A percentile compares a stretch with the other conserved stretches of the same genome.
Evolutionary conservation across 2,797 vertebrate species (phyloP).

Genomic region (Hirundo rustica): DNA sequence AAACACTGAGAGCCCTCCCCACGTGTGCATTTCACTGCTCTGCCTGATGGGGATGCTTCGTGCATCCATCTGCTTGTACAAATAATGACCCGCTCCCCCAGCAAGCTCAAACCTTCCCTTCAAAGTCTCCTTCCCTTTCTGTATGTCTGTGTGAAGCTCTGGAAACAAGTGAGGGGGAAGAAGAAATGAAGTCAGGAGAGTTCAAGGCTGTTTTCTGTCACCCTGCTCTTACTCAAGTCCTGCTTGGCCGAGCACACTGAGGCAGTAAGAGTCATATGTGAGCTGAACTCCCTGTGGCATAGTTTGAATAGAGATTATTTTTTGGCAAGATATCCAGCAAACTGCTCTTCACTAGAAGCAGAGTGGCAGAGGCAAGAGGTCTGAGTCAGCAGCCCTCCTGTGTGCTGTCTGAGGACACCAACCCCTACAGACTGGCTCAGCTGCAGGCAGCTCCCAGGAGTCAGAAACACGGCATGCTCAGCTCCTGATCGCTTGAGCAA

Average conservation of each 20-base stretch:
- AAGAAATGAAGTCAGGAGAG: not conserved
- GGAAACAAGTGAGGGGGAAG: not conserved
- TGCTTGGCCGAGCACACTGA: not conserved
- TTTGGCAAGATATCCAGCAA: not conserved
- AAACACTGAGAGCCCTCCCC: not conserved
- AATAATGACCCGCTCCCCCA: not conserved
- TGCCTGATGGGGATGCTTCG: not conserved
- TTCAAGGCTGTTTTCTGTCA: not conserved
- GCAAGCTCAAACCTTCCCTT: not conserved
- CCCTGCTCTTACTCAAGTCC: not conserved
- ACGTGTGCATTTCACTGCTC: rapidly evolving
- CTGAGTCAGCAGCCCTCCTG: not conserved
- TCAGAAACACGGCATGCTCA: rapidly evolving
- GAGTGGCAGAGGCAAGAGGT: not conserved
- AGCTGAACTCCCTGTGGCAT: not conserved
- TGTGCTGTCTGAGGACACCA: not conserved
- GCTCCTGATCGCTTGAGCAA: not conserved
- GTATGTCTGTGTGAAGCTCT: not conserved
- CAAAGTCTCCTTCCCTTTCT: not conserved
- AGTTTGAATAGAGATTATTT: not conserved
- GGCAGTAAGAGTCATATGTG: not conserved
- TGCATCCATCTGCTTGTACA: not conserved
- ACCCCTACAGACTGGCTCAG: not conserved
- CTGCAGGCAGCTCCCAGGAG: not conserved
- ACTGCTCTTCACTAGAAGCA: not conserved